Percentiles rank a stretch among this genome's conserved stretches.
phyloP scores from a whole-genome alignment of 2,113 vertebrate genomes.

The Herpailurus yagouaroundi region DNA sequence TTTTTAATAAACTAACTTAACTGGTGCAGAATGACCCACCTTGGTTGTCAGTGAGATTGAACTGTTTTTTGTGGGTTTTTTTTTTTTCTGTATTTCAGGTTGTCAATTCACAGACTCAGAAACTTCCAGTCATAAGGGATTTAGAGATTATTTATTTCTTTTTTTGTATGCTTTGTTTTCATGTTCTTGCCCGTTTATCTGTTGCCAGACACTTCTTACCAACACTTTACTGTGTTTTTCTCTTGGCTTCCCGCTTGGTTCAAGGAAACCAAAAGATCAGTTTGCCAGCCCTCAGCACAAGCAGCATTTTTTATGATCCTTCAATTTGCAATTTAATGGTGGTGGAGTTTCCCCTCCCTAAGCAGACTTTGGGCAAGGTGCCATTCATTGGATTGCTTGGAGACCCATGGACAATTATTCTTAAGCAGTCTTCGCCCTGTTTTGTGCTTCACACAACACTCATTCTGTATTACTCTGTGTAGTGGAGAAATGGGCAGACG shows the following conservation, averaged over 20 bases:
- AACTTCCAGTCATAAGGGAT: slow-evolving; percentile 22
- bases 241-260: slow-evolving; percentile 54
- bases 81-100: not conserved
- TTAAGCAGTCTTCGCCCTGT: not conserved
- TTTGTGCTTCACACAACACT: not conserved
- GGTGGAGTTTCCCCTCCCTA: slow-evolving; percentile 45
- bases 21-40: not conserved
- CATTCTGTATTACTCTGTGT: not conserved
- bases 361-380: slow-evolving; percentile 62
- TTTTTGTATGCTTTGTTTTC: slow-evolving; percentile 45
- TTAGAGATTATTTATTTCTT: slow-evolving; percentile 9
- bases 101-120: slow-evolving; percentile 34
- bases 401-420: slow-evolving; percentile 54
- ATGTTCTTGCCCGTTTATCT: slow-evolving; percentile 5
- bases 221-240: slow-evolving; percentile 32
- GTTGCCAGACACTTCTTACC: slow-evolving; percentile 50
- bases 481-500: not conserved
- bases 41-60: not conserved
- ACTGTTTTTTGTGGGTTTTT: not conserved
- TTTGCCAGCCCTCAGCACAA: slow-evolving; percentile 49
- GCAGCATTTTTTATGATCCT: slow-evolving; percentile 59
- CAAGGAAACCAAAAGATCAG: slow-evolving; percentile 39
- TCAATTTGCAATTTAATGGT: slow-evolving; percentile 68
- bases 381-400: slow-evolving; percentile 27
- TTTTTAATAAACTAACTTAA: not conserved